Percentiles rank a stretch among this genome's conserved stretches.
Evolutionary conservation across 2,113 vertebrate species (phyloP).

Genomic region (Rynchops niger): DNA sequence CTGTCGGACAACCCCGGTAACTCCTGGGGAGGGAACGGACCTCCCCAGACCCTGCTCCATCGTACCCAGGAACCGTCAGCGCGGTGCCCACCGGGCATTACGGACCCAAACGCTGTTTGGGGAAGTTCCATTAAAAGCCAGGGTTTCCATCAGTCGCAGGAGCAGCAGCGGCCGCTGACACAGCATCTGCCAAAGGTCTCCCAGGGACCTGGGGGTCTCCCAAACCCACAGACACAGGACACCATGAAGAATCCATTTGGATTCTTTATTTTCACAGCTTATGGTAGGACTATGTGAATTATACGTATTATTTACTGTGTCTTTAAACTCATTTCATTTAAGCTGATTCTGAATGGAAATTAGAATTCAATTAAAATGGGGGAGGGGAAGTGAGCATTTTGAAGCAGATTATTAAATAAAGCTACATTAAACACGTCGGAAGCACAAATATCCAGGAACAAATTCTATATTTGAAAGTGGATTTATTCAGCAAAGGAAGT

Average conservation of each 20-base stretch:
- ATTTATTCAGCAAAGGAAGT: not conserved
- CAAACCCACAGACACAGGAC: accelerated
- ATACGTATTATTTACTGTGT: conserved; percentile 24
- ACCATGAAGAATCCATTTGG: not conserved
- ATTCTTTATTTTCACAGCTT: conserved; percentile 14
- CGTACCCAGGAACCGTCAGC: accelerated
- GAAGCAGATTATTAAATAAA: conserved; percentile 41
- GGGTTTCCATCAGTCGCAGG: not conserved
- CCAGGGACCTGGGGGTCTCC: not conserved
- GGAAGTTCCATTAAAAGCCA: not conserved
- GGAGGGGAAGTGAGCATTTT: not conserved
- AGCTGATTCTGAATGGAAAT: conserved; percentile 38
- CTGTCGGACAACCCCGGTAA: accelerated
- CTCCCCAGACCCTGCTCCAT: accelerated
- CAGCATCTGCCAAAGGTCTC: not conserved
- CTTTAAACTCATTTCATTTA: conserved; percentile 9
- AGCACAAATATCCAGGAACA: not conserved
- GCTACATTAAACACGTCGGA: not conserved
- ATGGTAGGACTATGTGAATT: not conserved
- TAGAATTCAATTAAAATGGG: conserved; percentile 28
- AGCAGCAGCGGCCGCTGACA: not conserved
- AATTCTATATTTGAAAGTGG: not conserved
- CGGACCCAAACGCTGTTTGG: accelerated
- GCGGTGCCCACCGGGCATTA: accelerated
- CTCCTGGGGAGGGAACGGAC: accelerated